Percentiles rank a stretch among this genome's conserved stretches.
Evolutionary conservation across 2,113 vertebrate genomes (phyloP).

Genomic region (Sylvilagus bachmani): DNA sequence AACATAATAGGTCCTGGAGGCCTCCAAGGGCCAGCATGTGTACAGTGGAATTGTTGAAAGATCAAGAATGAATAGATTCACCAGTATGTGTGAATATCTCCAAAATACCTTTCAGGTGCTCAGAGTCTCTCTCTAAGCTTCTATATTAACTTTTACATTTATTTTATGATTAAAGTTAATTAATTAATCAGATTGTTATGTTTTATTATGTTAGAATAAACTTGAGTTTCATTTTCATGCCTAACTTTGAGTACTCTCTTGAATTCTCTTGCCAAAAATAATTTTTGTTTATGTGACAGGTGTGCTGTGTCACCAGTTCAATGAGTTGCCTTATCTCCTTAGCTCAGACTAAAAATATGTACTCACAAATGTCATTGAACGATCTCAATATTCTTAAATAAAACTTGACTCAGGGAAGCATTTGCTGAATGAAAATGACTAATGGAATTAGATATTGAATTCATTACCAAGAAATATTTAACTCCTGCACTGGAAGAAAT

Average conservation of each 20-base stretch:
- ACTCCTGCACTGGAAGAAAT: not conserved
- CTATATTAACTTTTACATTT: not conserved
- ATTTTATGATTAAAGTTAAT: not conserved
- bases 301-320: not conserved
- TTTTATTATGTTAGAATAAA: constrained; percentile 30
- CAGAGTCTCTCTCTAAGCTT: not conserved
- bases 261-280: not conserved
- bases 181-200: not conserved
- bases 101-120: not conserved
- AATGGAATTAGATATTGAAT: not conserved
- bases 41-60: not conserved
- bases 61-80: not conserved
- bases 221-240: not conserved
- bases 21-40: not conserved
- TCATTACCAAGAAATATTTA: not conserved
- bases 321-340: not conserved
- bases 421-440: not conserved
- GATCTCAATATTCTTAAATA: not conserved
- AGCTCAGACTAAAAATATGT: not conserved
- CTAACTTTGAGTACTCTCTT: not conserved
- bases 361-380: not conserved
- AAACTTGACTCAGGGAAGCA: not conserved
- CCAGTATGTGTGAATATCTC: not conserved
- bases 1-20: not conserved
- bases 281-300: not conserved